These are phyloP conservation scores for Amblyraja radiata DNA, from an alignment of 2,797 vertebrate species.

Conservation along the genomic window DNA sequence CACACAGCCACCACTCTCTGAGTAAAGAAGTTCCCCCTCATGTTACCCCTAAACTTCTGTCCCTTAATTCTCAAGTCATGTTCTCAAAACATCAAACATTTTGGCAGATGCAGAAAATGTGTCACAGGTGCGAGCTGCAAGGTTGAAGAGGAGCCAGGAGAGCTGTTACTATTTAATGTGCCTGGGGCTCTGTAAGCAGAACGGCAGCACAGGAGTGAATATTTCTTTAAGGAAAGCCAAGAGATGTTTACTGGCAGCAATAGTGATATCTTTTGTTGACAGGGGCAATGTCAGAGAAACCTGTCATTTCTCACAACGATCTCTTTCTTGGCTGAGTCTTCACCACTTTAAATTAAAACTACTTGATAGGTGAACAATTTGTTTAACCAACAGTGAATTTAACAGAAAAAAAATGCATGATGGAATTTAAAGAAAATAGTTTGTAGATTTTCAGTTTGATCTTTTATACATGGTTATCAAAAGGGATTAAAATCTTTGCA, in stretches of 20 bases:
- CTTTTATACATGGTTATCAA: background rate
- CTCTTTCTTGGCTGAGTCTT: conserved; percentile 16
- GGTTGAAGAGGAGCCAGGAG: background rate
- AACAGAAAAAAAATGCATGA: background rate
- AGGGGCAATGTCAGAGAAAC: background rate
- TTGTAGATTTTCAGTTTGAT: background rate
- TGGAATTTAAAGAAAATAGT: background rate
- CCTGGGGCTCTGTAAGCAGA: conserved; percentile 1
- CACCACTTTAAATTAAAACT: background rate
- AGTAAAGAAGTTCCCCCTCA: no score
- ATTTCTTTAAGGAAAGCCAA: background rate
- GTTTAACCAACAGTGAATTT: background rate
- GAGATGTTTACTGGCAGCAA: conserved; percentile 27
- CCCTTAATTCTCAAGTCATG: no score
- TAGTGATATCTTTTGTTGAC: conserved; percentile 1
- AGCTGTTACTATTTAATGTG: background rate
- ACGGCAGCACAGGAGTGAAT: background rate
- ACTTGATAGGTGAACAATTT: background rate
- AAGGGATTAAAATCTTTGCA: background rate
- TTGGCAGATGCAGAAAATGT: background rate
- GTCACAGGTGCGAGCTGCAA: background rate
- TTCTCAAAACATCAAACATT: background rate
- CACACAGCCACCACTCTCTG: no score
- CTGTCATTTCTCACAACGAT: conserved; percentile 5
- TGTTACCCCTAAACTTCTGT: no score